phyloP scores from a whole-genome alignment of 2,888 invertebrate species.

The Sminthurinus aureus region DNA sequence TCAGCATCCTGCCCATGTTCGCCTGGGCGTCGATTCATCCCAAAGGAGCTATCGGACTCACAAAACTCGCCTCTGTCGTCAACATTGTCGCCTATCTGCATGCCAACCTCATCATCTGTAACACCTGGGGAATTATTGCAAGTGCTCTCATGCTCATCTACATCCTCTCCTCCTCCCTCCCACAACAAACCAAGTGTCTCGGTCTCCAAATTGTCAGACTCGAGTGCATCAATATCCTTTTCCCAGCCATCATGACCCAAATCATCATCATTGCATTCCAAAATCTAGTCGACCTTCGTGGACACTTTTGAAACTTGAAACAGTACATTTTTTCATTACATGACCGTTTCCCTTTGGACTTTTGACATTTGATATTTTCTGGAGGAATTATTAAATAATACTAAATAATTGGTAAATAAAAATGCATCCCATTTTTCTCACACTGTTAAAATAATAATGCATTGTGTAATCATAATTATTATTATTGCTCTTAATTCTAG shows the following conservation, averaged over 20 bases:
- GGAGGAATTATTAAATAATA: too few species aligned
- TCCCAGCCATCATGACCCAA: conserved; percentile 2
- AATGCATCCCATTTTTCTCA: too few species aligned
- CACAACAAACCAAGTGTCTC: conserved; percentile 1
- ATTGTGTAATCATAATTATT: too few species aligned
- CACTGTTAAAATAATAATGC: too few species aligned
- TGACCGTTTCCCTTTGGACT: too few species aligned
- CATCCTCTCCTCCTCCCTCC: conserved; percentile 26
- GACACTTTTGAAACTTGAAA: too few species aligned
- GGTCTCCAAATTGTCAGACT: background rate
- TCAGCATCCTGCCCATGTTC: conserved; percentile 23
- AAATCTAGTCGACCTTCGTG: background rate
- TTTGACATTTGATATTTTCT: too few species aligned
- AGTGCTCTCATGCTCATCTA: conserved; percentile 12
- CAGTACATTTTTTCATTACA: too few species aligned
- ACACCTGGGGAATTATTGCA: conserved; percentile 28
- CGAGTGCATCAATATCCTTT: conserved; percentile 16
- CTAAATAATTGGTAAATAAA: too few species aligned
- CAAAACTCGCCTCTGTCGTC: conserved; percentile 26
- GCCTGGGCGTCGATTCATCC: conserved; percentile 33
- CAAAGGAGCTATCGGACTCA: conserved; percentile 23
- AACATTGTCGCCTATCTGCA: conserved; percentile 29
- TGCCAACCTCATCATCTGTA: conserved; percentile 24
- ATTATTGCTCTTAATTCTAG: too few species aligned
- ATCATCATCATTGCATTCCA: background rate